phyloP scores from a whole-genome alignment of 2,888 invertebrate species.

The Scaptomyza caliginosa region DNA sequence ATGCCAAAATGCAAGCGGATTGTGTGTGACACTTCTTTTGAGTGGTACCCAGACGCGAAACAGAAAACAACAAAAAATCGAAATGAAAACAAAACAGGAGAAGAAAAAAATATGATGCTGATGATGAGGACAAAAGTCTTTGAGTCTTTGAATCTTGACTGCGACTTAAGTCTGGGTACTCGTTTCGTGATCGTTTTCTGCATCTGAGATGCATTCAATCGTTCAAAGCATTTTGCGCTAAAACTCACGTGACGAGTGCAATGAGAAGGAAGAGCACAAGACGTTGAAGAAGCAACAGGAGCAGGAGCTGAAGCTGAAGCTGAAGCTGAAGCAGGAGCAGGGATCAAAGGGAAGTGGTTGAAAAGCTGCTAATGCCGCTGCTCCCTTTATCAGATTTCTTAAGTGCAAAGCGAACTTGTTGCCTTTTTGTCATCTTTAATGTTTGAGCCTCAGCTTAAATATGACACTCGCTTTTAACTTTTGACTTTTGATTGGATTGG shows the following conservation, averaged over 20 bases:
- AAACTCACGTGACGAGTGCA: constrained; percentile 80
- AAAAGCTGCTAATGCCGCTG: constrained; percentile 23
- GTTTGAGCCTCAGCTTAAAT: constrained; percentile 76
- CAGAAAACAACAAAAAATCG: neutral
- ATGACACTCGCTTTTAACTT: constrained; percentile 70
- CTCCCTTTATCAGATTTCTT: constrained; percentile 69
- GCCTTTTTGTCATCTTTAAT: constrained; percentile 81
- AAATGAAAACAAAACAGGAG: neutral
- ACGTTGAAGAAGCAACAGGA: neutral
- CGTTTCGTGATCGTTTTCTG: constrained; percentile 25
- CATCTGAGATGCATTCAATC: constrained; percentile 69
- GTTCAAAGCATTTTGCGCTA: constrained; percentile 75
- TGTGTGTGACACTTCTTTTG: constrained; percentile 70
- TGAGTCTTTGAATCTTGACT: constrained; percentile 2
- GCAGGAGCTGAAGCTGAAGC: neutral
- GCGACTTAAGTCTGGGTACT: constrained; percentile 33
- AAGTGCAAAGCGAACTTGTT: constrained; percentile 79
- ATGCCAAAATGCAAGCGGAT: constrained; percentile 80
- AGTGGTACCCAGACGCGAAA: constrained; percentile 41
- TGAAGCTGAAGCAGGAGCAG: neutral
- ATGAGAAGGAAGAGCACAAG: constrained; percentile 22
- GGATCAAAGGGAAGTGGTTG: constrained; percentile 15
- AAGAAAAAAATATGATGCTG: neutral
- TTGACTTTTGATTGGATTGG: constrained; percentile 52
- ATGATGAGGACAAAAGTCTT: constrained; percentile 26